phyloP scores from a whole-genome alignment of 1,140 invertebrate species.

The Drosophila fuyamai region DNA sequence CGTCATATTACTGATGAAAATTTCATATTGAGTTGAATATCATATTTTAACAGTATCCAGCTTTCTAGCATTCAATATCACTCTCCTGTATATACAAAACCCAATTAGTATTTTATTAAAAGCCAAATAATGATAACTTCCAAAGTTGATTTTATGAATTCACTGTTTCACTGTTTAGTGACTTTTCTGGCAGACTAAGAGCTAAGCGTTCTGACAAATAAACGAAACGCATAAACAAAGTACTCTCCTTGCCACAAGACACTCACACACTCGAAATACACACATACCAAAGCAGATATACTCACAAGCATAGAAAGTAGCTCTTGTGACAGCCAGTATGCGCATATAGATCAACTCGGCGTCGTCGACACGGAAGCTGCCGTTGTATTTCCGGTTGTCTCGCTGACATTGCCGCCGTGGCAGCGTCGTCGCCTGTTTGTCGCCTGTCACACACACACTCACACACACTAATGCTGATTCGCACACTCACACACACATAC shows the following conservation, averaged over 20 bases:
- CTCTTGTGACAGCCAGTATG: constrained; percentile 38
- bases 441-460: constrained; percentile 47
- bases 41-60: too few species aligned
- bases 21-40: too few species aligned
- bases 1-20: too few species aligned
- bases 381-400: constrained; percentile 72
- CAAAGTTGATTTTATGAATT: not conserved
- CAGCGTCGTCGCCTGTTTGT: constrained; percentile 56
- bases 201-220: constrained; percentile 40
- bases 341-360: constrained; percentile 65
- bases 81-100: too few species aligned
- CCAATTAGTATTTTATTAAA: not conserved
- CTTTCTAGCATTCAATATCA: too few species aligned
- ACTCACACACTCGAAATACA: not conserved
- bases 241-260: not conserved
- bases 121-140: not conserved
- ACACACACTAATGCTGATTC: too few species aligned
- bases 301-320: constrained; percentile 11
- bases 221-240: constrained; percentile 52
- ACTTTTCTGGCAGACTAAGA: not conserved
- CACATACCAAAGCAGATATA: constrained; percentile 1
- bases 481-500: not conserved
- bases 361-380: constrained; percentile 70
- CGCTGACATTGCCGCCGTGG: constrained; percentile 49
- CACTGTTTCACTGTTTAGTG: not conserved